These are phyloP conservation scores for Hypomecis punctinalis DNA, from an alignment of 2,888 invertebrate species.

Conservation along the genomic window DNA sequence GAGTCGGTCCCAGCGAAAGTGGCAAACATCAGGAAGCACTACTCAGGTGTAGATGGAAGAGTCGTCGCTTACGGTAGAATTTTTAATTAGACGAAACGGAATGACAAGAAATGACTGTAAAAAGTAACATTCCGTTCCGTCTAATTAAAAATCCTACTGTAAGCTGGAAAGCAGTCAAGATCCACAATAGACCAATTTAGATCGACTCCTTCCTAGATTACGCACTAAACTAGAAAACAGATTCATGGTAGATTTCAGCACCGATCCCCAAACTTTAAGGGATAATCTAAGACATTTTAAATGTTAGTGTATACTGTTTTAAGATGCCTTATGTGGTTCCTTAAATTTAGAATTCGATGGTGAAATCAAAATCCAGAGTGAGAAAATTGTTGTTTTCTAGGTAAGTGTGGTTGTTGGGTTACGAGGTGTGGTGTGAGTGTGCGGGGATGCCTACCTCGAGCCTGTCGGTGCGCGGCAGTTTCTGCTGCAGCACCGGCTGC, in stretches of 20 bases:
- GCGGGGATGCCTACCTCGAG: slow-evolving; percentile 92
- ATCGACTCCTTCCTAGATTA: slow-evolving; percentile 1
- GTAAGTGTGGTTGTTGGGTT: neutral
- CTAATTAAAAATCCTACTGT: too few relatives aligned
- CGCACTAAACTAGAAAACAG: neutral
- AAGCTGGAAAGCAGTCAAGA: slow-evolving; percentile 2
- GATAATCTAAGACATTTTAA: too few relatives aligned
- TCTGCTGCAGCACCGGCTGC: slow-evolving; percentile 95
- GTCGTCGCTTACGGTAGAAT: slow-evolving; percentile 14
- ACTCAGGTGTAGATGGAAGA: slow-evolving; percentile 57
- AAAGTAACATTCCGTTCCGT: too few relatives aligned
- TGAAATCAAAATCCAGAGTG: too few relatives aligned
- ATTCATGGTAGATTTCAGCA: neutral
- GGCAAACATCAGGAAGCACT: slow-evolving; percentile 72
- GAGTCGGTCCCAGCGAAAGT: slow-evolving; percentile 67
- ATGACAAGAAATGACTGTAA: too few relatives aligned
- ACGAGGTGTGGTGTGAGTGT: slow-evolving; percentile 51
- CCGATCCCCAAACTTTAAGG: too few relatives aligned
- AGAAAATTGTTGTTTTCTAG: too few relatives aligned
- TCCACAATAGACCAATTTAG: neutral
- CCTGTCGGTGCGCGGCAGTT: slow-evolving; percentile 97
- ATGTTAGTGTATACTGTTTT: too few relatives aligned
- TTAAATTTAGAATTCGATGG: too few relatives aligned
- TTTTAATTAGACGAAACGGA: too few relatives aligned
- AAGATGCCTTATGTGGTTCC: too few relatives aligned